Conservation (phyloP, 2,797 vertebrate genomes). For the Microcaecilia unicolor region DNA sequence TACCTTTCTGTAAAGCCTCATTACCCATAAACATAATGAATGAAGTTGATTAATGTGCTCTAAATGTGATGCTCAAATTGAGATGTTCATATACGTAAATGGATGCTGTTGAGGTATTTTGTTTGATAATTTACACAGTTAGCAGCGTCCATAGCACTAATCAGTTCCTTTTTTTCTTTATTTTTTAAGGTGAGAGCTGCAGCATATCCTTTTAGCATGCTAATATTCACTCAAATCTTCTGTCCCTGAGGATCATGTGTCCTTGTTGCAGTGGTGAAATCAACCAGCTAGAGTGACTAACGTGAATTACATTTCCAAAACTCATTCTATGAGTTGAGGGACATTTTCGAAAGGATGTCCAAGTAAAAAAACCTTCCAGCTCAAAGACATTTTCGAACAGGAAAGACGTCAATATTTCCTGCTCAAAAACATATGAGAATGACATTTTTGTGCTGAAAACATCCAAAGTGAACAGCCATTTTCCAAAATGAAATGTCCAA, state of each 20-base stretch:
- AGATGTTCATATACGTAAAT: constrained; percentile 64
- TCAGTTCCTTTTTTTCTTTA: constrained; percentile 63
- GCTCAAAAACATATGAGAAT: too few species aligned
- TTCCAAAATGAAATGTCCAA: too few species aligned
- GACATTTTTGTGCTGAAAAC: too few species aligned
- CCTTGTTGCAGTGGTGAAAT: too few species aligned
- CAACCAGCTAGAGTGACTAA: too few species aligned
- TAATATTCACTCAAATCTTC: constrained; percentile 54
- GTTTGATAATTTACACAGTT: constrained; percentile 69
- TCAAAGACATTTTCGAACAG: too few species aligned
- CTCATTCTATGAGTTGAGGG: too few species aligned
- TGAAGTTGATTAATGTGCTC: constrained; percentile 68
- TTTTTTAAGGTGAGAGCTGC: constrained; percentile 65
- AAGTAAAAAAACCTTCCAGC: too few species aligned
- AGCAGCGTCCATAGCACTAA: constrained; percentile 62
- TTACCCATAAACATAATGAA: constrained; percentile 65
- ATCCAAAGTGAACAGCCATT: too few species aligned
- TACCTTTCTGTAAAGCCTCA: constrained; percentile 62
- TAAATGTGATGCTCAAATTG: constrained; percentile 62
- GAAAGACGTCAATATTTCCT: too few species aligned
- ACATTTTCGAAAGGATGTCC: too few species aligned
- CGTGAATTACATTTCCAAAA: too few species aligned
- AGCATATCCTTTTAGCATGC: constrained; percentile 51
- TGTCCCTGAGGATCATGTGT: constrained; percentile 13
- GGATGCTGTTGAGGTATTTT: constrained; percentile 58